Evolutionary conservation across 2,888 invertebrate genomes (phyloP), one percentile per base, ranked within the genome.

Genomic region (Drosophila paracracens): DNA sequence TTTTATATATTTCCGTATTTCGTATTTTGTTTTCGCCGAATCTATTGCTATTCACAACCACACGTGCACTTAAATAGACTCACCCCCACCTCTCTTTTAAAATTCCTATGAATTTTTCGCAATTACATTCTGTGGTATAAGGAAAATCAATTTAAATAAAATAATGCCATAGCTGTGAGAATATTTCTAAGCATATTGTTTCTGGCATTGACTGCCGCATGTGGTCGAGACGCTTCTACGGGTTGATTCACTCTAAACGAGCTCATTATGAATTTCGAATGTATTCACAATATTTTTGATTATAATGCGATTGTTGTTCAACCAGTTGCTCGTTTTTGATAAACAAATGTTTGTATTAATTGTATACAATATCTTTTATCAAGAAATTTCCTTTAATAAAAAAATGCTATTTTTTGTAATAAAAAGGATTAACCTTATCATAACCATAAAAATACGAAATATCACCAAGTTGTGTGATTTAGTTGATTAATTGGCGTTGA

Each of bases 1-100:
- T 59, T 57, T 40, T 40, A 21, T 60, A 33, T 58, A 73, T 77
- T 69, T 76, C 77, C 76, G 58, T 63, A 35, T 72, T 68, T 61
- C 54, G 50, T 35, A 60, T 74, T 64, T 57, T n/a, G 36, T 48
- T 25, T 46, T 56, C 63, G 36, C 16, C n/a, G 62, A 46, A 67
- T 69, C 58, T 74, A 56, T 38, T 56, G 7, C 25, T 29, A 31
- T 16, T 33, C 53, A 48, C 48, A 53, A 33, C 58, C 31, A 36
- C 2, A 48, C 35, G 66, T 10, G 6, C 31, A 16, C 29, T 50
- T 38, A 40, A 46, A 60, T 50, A 31, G 57, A 21, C 13, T 7
- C 46, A 63, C 54, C 73, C 73, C 64, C 69, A 46, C 46, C 16
- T 16, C 16, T 8, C 13, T 56, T 61, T 63, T 52, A 27, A 13